Conservation (phyloP, 2,888 invertebrate species). For the Macroteleia sp. region DNA sequence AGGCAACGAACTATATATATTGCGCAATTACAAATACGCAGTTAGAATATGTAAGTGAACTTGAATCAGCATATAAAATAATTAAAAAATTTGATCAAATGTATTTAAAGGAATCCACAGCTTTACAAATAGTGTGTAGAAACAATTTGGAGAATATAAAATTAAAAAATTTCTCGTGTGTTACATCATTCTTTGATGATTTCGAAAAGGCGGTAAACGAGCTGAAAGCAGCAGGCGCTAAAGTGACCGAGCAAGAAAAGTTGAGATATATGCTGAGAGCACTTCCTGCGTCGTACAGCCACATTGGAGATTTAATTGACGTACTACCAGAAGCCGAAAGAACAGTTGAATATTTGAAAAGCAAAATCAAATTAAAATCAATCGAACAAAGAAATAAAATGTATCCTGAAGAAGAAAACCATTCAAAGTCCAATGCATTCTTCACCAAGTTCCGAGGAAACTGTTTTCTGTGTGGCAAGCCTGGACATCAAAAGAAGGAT, state of each 20-base stretch:
- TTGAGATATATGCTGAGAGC: slow-evolving; percentile 67
- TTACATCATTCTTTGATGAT: background rate
- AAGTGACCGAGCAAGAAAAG: slow-evolving; percentile 61
- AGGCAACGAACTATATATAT: slow-evolving; percentile 29
- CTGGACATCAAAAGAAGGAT: too few relatives aligned
- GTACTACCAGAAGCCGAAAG: too few relatives aligned
- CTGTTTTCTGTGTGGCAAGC: too few relatives aligned
- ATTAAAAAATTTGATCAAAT: slow-evolving; percentile 64
- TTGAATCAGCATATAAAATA: slow-evolving; percentile 41
- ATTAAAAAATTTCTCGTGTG: background rate
- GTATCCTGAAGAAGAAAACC: too few relatives aligned
- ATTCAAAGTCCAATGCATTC: too few relatives aligned
- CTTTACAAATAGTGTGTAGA: background rate
- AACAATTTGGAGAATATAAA: slow-evolving; percentile 1
- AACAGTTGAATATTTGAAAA: too few relatives aligned
- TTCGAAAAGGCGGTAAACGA: slow-evolving; percentile 4
- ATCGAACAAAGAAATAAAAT: too few relatives aligned
- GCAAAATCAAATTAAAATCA: too few relatives aligned
- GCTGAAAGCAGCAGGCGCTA: background rate
- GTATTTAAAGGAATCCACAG: background rate
- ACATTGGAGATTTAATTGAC: too few relatives aligned
- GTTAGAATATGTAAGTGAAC: slow-evolving; percentile 49
- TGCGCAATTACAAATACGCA: slow-evolving; percentile 32
- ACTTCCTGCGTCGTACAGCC: background rate
- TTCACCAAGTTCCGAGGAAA: too few relatives aligned